Evolutionary conservation across 2,113 vertebrate species (phyloP).

Genomic region (Pterocles gutturalis): DNA sequence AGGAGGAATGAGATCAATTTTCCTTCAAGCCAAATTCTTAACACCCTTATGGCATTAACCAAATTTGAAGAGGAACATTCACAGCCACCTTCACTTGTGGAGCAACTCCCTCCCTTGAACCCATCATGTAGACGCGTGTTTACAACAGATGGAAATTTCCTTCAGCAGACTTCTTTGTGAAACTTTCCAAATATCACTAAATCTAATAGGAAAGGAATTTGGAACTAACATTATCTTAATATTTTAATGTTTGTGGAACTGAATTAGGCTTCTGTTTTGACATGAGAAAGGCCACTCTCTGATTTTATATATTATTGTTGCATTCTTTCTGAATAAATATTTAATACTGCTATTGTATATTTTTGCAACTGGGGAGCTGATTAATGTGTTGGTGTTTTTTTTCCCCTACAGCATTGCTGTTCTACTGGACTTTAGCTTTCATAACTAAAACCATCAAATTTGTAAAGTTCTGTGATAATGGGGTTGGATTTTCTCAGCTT

Average conservation of each 20-base stretch:
- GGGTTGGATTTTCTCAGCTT: conserved; percentile 90
- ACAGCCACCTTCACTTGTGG: neutral
- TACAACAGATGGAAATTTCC: neutral
- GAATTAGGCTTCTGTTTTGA: neutral
- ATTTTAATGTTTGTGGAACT: neutral
- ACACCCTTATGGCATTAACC: neutral
- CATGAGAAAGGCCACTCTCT: neutral
- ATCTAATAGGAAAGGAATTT: neutral
- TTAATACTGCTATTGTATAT: neutral
- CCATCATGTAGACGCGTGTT: neutral
- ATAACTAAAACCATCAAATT: conserved; percentile 97
- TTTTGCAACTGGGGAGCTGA: neutral
- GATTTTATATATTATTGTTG: neutral
- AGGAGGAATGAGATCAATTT: neutral
- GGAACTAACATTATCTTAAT: neutral
- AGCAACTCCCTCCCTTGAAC: neutral
- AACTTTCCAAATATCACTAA: neutral
- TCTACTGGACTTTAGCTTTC: conserved; percentile 96
- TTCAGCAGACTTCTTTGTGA: neutral
- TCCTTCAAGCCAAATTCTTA: neutral
- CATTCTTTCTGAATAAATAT: neutral
- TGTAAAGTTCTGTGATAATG: conserved; percentile 94
- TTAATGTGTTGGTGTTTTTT: neutral
- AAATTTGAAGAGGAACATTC: neutral
- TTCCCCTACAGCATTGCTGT: conserved; percentile 83